Evolutionary conservation across 2,797 vertebrate species (phyloP).

Genomic region (Rhabdophis nuchalis): DNA sequence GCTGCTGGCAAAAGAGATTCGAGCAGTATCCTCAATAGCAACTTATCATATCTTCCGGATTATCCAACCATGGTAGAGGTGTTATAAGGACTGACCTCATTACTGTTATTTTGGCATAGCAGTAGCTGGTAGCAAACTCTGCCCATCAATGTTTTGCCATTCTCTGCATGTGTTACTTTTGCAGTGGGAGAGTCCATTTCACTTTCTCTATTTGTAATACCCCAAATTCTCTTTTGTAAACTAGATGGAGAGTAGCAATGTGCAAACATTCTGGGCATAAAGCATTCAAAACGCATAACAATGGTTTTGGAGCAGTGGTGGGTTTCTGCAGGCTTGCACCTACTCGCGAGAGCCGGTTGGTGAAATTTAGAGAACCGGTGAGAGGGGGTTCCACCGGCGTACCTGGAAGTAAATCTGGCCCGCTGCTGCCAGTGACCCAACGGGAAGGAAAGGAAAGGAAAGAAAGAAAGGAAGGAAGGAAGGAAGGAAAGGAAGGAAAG

Average conservation of each 20-base stretch:
- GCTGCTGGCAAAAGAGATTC: not conserved
- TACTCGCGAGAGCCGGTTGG: too few relatives aligned
- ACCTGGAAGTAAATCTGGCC: too few relatives aligned
- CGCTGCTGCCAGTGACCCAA: too few relatives aligned
- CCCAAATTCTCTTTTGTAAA: not conserved
- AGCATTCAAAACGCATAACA: not conserved
- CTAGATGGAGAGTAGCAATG: not conserved
- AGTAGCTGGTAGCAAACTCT: not conserved
- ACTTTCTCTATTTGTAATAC: not conserved
- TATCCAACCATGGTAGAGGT: not conserved
- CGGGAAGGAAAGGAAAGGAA: too few relatives aligned
- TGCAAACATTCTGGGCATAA: not conserved
- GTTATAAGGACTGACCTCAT: not conserved
- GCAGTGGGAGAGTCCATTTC: not conserved
- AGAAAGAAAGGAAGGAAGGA: too few relatives aligned
- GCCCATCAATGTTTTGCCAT: not conserved
- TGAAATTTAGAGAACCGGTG: too few relatives aligned
- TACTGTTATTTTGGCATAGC: not conserved
- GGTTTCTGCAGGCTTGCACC: too few relatives aligned
- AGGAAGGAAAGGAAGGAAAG: too few relatives aligned
- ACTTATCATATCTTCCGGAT: not conserved
- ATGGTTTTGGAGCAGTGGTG: too few relatives aligned
- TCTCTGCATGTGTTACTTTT: not conserved
- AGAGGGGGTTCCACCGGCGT: too few relatives aligned
- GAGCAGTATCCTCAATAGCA: not conserved